Conservation (phyloP, 2,888 invertebrate species). For the Nephrotoma guestfalica region DNA sequence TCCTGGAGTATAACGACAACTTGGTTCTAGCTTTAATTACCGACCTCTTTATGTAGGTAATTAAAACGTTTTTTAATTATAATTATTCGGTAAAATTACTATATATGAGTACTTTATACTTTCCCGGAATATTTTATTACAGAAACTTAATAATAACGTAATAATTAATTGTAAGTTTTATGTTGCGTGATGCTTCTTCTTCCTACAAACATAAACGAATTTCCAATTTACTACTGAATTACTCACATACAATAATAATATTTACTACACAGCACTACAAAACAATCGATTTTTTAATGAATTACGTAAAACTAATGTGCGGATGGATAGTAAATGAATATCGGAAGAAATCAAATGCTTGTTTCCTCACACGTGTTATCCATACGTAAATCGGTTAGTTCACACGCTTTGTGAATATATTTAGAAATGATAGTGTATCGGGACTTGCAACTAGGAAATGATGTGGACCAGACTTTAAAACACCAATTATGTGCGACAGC, state of each 20-base stretch:
- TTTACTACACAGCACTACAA: background rate
- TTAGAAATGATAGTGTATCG: too few relatives aligned
- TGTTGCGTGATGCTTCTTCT: background rate
- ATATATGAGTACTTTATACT: background rate
- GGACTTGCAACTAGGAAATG: too few relatives aligned
- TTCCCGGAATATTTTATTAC: background rate
- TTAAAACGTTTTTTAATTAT: background rate
- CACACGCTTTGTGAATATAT: too few relatives aligned
- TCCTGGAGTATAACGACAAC: background rate
- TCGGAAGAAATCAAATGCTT: background rate
- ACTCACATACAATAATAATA: too few relatives aligned
- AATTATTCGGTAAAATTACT: background rate
- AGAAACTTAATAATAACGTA: background rate
- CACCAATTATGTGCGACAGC: too few relatives aligned
- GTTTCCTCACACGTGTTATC: background rate
- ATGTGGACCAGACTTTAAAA: too few relatives aligned
- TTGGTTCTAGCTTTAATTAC: background rate
- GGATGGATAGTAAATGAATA: background rate
- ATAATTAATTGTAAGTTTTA: background rate
- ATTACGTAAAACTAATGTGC: background rate
- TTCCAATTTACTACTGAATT: background rate
- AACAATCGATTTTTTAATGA: background rate
- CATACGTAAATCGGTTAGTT: too few relatives aligned
- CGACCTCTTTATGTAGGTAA: background rate
- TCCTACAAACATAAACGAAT: background rate